Conservation (phyloP, 1,140 invertebrate genomes). For the Drosophila pectinifera region DNA sequence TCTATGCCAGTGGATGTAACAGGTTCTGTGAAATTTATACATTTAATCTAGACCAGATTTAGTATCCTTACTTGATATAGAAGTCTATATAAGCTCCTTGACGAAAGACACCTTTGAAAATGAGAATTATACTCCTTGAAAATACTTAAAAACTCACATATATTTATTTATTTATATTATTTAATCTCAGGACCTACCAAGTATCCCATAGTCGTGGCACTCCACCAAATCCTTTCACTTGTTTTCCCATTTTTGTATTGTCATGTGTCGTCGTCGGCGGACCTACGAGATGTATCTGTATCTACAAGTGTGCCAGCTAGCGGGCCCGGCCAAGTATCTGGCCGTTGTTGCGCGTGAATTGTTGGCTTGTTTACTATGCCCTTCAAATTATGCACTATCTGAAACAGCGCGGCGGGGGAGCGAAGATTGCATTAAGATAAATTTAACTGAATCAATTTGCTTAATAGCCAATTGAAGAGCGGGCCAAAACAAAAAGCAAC, state of each 20-base stretch:
- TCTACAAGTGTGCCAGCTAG: slow-evolving; percentile 37
- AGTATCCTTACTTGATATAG: no score
- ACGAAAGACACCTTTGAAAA: no score
- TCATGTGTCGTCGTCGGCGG: slow-evolving; percentile 61
- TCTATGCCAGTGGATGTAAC: slow-evolving; percentile 1
- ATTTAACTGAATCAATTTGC: slow-evolving; percentile 85
- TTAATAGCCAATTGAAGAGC: slow-evolving; percentile 85
- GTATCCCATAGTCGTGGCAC: not conserved
- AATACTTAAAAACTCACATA: no score
- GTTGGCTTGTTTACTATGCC: slow-evolving; percentile 82
- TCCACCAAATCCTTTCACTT: not conserved
- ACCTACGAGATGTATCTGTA: slow-evolving; percentile 45
- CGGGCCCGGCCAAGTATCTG: slow-evolving; percentile 34
- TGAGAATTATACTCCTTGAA: no score
- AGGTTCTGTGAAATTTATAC: slow-evolving; percentile 11
- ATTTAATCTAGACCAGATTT: not conserved
- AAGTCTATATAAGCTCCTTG: not conserved
- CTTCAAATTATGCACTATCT: slow-evolving; percentile 83
- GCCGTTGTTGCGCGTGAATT: slow-evolving; percentile 80
- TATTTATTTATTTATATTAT: no score
- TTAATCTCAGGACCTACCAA: not conserved
- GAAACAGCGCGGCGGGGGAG: slow-evolving; percentile 39
- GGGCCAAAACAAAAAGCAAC: slow-evolving; percentile 55
- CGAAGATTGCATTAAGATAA: slow-evolving; percentile 84
- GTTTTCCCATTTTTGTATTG: slow-evolving; percentile 36